Conservation (phyloP, 2,888 invertebrate genomes). For the Candidula unifasciata region DNA sequence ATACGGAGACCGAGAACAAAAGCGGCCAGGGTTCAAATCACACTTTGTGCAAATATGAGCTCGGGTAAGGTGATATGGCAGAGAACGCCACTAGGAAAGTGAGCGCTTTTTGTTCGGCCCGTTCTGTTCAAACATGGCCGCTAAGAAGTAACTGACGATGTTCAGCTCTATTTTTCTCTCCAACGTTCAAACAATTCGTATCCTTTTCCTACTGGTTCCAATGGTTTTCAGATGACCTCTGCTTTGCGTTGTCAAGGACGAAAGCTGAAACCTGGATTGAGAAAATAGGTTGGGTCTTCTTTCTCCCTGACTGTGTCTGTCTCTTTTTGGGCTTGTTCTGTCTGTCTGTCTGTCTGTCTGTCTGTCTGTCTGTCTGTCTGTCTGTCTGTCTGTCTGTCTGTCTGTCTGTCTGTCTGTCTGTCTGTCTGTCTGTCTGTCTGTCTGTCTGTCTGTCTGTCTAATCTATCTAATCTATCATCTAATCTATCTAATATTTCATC, state of each 20-base stretch:
- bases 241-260: background rate
- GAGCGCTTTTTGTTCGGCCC: slow-evolving; percentile 45
- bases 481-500: no score
- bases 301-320: background rate
- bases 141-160: slow-evolving; percentile 35
- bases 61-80: slow-evolving; percentile 48
- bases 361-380: background rate
- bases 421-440: background rate
- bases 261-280: background rate
- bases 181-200: slow-evolving; percentile 39
- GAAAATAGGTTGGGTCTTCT: background rate
- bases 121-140: slow-evolving; percentile 35
- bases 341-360: background rate
- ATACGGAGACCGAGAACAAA: slow-evolving; percentile 35
- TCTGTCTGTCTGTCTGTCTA: background rate
- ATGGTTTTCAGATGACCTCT: slow-evolving; percentile 2
- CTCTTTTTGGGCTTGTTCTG: background rate
- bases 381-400: background rate
- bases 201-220: slow-evolving; percentile 36
- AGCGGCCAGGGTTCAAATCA: slow-evolving; percentile 46
- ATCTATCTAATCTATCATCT: no score
- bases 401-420: background rate
- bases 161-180: slow-evolving; percentile 13
- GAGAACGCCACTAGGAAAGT: slow-evolving; percentile 37
- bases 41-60: slow-evolving; percentile 46